Base-by-base conservation (phyloP, 2,113 vertebrate genomes). In the Grallaria varia region DNA sequence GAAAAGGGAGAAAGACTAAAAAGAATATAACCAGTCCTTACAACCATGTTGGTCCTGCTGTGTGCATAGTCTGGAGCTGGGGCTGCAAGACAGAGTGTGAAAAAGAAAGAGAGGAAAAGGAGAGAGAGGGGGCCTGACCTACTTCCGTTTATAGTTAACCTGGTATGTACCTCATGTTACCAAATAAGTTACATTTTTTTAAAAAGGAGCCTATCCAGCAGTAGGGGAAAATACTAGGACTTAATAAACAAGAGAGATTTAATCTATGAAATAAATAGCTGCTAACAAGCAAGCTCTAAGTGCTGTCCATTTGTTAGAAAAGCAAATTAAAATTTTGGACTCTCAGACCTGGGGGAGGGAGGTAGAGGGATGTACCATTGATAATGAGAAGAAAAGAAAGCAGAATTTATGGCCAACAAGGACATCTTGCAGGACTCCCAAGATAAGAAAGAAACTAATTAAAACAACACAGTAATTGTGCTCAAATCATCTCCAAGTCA, bases 91-190 rank as follows among this genome's bases (percentile, higher is more conserved):
- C 37, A 40, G 30, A 39, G 60, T 13, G 18, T 28, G 37, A 67
- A 19, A 49, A 30, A 39, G 30, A 49, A 15, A 49, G 37, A 47
- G 30, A 58, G 30, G 25, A 20, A 52, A 89, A 82, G 52, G 12
- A 39, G 37, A 75, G 7, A 0, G 0, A 30, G 13, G 13, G 2
- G 3, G 33, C 12, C 14, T 52, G 50, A 53, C 24, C 19, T 5
- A 8, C 8, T 74, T 52, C 12, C 6, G 67, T 60, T 75, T 45
- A 37, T 14, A 39, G 39, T 39, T 68, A 67, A 75, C 44, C 20
- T 2, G 2, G 6, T 22, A 20, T 13, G 12, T 4, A n/a, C 3
- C 8, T 89, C 27, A 28, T 62, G 35, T 62, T 39, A 39, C 17
- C 37, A 39, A 62, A 39, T 14, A 28, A 28, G 25, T 62, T 17